Evolutionary conservation across 2,113 vertebrate genomes (phyloP), one percentile per base, ranked within the genome.

Genomic region (Pomatostomus ruficeps): DNA sequence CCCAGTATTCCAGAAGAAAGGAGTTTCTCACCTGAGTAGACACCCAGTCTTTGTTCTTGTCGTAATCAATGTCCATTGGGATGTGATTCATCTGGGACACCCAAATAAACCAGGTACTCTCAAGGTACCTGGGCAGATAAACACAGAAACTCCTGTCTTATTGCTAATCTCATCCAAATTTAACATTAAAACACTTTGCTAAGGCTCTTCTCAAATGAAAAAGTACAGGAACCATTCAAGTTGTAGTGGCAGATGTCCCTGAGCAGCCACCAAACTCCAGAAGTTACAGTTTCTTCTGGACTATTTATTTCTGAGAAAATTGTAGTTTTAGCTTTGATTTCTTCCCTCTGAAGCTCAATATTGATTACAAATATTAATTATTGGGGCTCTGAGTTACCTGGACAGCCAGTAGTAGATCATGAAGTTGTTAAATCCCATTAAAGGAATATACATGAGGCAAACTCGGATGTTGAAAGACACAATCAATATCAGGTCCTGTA

Each of bases 31-130:
- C 98, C 98, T 98, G 98, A 36, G 97, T 98, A 46, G 98, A 98
- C 12, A 98, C 80, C 98, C 98, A 98, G 92, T 98, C 98, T 61
- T 81, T 8, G 25, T 98, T 98, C 63, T 45, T 94, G 67, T 98
- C 98, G 1, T 97, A 96, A 57, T 98, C 98, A 12, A 98, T 98
- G 55, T 98, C 54, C 97, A 97, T 95, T 28, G 97, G 94, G 29
- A 93, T 76, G 74, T 98, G 98, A 35, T 97, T 98, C 98, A 98
- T 98, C 93, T 98, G 98, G 0, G 97, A 38, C 40, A 98, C 97
- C 98, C 98, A 98, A 80, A 97, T 93, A 92, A 98, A 98, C 98
- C 98, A 98, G 54, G 85, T 96, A 23, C 91, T 92, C 91, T 98
- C 98, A 4, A 98, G 4, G 63, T 95, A 97, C 87, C 98, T 98